These are phyloP conservation scores for Ectobius pallidus DNA, from an alignment of 2,888 invertebrate genomes.

Conservation along the genomic window DNA sequence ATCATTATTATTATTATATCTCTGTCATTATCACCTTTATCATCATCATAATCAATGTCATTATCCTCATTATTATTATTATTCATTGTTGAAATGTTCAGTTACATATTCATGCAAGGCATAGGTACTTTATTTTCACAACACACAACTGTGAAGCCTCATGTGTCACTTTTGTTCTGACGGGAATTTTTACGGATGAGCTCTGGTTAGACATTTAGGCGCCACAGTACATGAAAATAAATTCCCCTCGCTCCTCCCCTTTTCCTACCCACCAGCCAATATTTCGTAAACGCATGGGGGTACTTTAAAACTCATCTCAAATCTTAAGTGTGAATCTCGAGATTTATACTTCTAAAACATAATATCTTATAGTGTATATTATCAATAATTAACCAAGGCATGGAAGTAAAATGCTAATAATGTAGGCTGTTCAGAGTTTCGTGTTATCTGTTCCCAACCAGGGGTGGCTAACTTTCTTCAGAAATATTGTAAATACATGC, in stretches of 20 bases:
- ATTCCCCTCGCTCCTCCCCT: background rate
- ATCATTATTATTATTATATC: background rate
- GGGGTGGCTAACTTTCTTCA: too few relatives aligned
- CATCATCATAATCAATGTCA: too few relatives aligned
- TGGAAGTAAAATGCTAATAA: conserved; percentile 4
- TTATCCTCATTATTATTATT: too few relatives aligned
- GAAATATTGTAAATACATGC: too few relatives aligned
- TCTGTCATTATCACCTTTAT: background rate
- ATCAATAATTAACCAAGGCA: background rate
- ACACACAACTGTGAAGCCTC: too few relatives aligned
- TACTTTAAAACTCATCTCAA: conserved; percentile 4
- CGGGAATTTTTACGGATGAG: background rate
- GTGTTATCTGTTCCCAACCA: too few relatives aligned
- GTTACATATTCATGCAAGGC: too few relatives aligned
- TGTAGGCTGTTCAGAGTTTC: too few relatives aligned
- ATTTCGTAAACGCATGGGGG: conserved; percentile 11
- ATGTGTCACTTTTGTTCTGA: background rate
- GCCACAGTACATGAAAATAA: conserved; percentile 4
- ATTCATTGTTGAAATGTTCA: too few relatives aligned
- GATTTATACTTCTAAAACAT: background rate
- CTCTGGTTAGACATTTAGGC: background rate
- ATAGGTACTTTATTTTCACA: too few relatives aligned
- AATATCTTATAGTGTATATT: background rate
- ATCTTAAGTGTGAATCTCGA: background rate
- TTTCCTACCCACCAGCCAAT: background rate